A percentile compares a stretch with the other conserved stretches of the same genome.
These are phyloP conservation scores for Aphaenogaster ashmeadi DNA, from an alignment of 1,140 invertebrate species.

Conservation along the genomic window DNA sequence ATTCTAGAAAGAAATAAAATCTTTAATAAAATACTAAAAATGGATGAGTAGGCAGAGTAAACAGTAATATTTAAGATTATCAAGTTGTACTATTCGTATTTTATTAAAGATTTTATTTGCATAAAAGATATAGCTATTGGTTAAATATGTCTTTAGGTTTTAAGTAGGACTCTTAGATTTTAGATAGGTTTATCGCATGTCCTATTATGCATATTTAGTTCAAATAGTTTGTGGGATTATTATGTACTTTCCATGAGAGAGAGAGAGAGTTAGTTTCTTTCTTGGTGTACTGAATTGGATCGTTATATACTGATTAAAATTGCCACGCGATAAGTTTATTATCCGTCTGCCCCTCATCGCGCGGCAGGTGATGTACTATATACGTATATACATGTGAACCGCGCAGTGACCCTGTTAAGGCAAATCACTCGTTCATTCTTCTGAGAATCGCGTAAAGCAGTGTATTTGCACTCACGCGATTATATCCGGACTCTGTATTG, in stretches of 20 bases:
- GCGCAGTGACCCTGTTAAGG: slow-evolving; percentile 36
- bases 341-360: slow-evolving; percentile 7
- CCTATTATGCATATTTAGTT: slow-evolving; percentile 26
- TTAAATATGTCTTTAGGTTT: slow-evolving; percentile 12
- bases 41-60: not conserved
- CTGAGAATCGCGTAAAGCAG: slow-evolving; percentile 7
- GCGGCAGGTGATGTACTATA: not conserved
- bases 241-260: slow-evolving; percentile 7
- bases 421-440: slow-evolving; percentile 35
- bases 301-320: slow-evolving; percentile 24
- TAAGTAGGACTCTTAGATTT: slow-evolving; percentile 22
- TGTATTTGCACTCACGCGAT: slow-evolving; percentile 35
- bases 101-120: not conserved
- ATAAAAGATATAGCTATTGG: not conserved
- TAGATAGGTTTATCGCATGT: not conserved
- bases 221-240: not conserved
- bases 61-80: not conserved
- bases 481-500: not conserved
- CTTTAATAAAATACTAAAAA: too few species aligned
- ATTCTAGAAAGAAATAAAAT: too few species aligned
- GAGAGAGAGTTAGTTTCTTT: not conserved
- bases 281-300: slow-evolving; percentile 17
- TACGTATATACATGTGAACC: slow-evolving; percentile 6
- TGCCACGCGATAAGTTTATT: slow-evolving; percentile 23
- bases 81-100: not conserved